Base-by-base conservation (phyloP, 2,888 invertebrate species). In the Eurois occulta region DNA sequence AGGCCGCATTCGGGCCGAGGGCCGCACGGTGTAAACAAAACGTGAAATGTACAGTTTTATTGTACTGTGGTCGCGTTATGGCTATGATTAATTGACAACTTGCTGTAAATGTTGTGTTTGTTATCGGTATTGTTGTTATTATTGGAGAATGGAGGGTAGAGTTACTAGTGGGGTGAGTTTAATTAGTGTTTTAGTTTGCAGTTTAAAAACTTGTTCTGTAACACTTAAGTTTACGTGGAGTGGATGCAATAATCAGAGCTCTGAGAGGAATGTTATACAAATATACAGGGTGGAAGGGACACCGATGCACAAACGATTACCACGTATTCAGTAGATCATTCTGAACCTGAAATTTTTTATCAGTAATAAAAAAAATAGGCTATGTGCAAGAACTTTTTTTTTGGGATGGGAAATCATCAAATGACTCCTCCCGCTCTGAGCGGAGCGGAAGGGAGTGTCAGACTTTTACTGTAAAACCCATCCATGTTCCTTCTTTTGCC, bases 41-140 rank as follows among this genome's bases (percentile, higher is more conserved):
- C 78, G 76, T 72, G 72, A 76, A 81, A 85, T 85, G 71, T 73
- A 76, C 78, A 81, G 76, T 86, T 85, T 86, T 81, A 88, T 83
- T 86, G 77, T 65, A 67, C 55, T 80, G 83, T 46, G 83, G 83
- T 83, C 66, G n/a, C 65, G 62, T 78, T 80, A 83, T 74, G 65
- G 58, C 69, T 78, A 86, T 87, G 88, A 88, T 88, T 87, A 85
- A 88, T 87, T 83, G 83, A 79, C 69, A 79, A 86, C 76, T 83
- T 85, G 77, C 80, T 73, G 76, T 70, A 73, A 82, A 75, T 62
- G 75, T 68, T 62, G 75, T 75, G 48, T 74, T 77, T 74, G 70
- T 71, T 68, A 75, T 76, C 13, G 74, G 58, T 67, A 55, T 52
- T 32, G 28, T 10, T 58, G 48, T 66, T 68, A 46, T n/a, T 72